Evolutionary conservation across 1,140 invertebrate genomes (phyloP).

Genomic region (Papilio helenus): DNA sequence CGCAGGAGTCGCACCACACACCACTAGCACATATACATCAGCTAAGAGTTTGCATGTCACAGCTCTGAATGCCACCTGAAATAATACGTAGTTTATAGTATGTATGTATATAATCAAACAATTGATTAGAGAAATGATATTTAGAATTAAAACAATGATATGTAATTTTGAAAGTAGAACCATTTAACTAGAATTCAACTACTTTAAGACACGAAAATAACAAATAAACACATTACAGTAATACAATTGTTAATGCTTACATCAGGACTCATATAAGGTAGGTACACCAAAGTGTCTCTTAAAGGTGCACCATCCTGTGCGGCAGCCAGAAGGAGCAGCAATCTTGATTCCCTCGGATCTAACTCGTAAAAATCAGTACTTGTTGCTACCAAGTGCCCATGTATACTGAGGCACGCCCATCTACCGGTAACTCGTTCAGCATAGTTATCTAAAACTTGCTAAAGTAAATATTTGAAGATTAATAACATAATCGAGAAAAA

Average conservation of each 20-base stretch:
- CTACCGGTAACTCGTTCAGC: slow-evolving; percentile 89
- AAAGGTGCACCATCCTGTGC: slow-evolving; percentile 86
- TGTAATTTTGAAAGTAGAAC: no score
- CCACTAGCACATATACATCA: slow-evolving; percentile 88
- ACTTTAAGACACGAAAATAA: no score
- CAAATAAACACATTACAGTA: background rate
- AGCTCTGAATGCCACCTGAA: slow-evolving; percentile 91
- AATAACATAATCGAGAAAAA: background rate
- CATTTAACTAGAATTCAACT: no score
- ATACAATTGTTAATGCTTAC: slow-evolving; percentile 79
- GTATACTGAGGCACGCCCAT: slow-evolving; percentile 90
- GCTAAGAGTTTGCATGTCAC: slow-evolving; percentile 89
- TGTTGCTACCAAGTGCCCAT: slow-evolving; percentile 89
- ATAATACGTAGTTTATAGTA: slow-evolving; percentile 32
- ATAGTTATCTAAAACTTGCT: slow-evolving; percentile 90
- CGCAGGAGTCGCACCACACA: slow-evolving; percentile 90
- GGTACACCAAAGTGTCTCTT: slow-evolving; percentile 91
- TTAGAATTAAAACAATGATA: no score
- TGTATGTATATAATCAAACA: no score
- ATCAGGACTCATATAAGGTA: slow-evolving; percentile 92
- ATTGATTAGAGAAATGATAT: no score
- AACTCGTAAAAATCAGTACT: slow-evolving; percentile 91
- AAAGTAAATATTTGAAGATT: slow-evolving; percentile 31
- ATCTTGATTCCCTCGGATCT: slow-evolving; percentile 88
- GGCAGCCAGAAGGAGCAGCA: slow-evolving; percentile 87